Evolutionary conservation across 2,797 vertebrate species (phyloP).

Genomic region (Sebastes diploproa): DNA sequence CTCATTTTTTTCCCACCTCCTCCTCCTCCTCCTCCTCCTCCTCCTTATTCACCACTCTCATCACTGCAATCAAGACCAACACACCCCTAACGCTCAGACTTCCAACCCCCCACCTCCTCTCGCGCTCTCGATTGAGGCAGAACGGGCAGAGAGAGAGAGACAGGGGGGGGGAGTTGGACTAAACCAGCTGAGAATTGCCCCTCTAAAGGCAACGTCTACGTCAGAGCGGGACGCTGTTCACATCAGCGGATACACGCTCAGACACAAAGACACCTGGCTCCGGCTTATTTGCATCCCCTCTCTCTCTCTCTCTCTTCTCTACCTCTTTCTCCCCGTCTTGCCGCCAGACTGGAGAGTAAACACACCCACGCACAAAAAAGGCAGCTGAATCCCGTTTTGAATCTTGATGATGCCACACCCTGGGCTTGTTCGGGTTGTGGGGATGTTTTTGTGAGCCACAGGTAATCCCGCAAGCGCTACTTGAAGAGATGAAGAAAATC

Average conservation of each 20-base stretch:
- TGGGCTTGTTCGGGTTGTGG: conserved; percentile 32
- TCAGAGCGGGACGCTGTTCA: conserved; percentile 63
- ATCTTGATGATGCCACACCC: conserved; percentile 60
- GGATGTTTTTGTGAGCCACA: conserved; percentile 74
- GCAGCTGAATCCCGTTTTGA: conserved; percentile 42
- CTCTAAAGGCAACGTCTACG: conserved; percentile 65
- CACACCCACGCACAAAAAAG: conserved; percentile 48
- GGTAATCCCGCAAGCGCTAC: conserved; percentile 71
- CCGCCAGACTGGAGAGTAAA: conserved; percentile 58
- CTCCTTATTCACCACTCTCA: conserved; percentile 27
- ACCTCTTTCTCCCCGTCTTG: conserved; percentile 1
- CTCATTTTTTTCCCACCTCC: neutral
- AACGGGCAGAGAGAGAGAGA: neutral
- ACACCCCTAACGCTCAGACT: conserved; percentile 37
- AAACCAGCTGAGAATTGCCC: conserved; percentile 58
- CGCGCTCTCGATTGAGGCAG: conserved; percentile 38
- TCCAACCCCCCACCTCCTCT: conserved; percentile 48
- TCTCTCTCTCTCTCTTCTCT: conserved; percentile 6
- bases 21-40: neutral
- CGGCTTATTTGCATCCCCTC: conserved; percentile 52
- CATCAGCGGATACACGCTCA: conserved; percentile 64
- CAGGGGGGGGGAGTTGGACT: neutral
- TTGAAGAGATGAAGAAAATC: conserved; percentile 95
- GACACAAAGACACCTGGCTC: conserved; percentile 78
- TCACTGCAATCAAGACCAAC: conserved; percentile 57